phyloP scores from a whole-genome alignment of 2,888 invertebrate species.

The Onthophagus sagittarius region DNA sequence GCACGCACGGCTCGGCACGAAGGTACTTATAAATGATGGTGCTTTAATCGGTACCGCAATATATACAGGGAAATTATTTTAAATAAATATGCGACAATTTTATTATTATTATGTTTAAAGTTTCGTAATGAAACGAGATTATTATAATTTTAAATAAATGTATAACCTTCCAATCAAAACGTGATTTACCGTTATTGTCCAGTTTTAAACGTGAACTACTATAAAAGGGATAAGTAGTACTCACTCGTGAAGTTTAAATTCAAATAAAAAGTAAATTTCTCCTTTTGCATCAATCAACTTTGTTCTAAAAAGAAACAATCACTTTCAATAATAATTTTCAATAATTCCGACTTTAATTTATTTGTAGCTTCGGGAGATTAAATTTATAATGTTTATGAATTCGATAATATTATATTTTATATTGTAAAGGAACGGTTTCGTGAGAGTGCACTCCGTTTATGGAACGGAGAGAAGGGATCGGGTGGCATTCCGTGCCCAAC shows the following conservation, averaged over 20 bases:
- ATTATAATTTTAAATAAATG: too few species aligned
- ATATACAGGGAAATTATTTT: neutral
- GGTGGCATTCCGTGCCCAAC: neutral
- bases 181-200: neutral
- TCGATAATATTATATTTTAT: neutral
- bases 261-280: neutral
- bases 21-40: neutral
- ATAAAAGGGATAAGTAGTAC: neutral
- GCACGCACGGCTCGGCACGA: too few species aligned
- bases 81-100: neutral
- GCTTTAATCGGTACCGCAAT: neutral
- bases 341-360: too few species aligned
- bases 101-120: too few species aligned
- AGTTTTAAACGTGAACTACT: neutral
- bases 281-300: neutral
- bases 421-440: neutral
- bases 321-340: too few species aligned
- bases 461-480: neutral
- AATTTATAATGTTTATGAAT: neutral
- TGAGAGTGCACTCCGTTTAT: neutral
- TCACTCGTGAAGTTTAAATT: neutral
- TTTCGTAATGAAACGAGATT: too few species aligned
- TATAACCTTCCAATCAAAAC: neutral
- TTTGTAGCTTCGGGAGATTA: neutral
- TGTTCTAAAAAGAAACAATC: neutral